phyloP scores from a whole-genome alignment of 1,140 invertebrate genomes.

The Calycopis cecrops region DNA sequence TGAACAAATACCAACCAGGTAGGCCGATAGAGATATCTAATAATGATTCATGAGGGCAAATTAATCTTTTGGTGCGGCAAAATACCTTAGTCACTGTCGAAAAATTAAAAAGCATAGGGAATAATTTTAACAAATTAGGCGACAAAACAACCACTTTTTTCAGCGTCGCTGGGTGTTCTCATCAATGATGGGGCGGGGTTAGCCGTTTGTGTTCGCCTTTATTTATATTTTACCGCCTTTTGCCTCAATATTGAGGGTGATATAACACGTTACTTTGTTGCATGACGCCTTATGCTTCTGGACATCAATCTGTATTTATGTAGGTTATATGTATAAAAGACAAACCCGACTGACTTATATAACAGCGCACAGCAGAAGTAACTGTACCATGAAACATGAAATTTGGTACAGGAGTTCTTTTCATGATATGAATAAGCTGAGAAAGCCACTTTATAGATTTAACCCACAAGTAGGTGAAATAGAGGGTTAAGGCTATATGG shows the following conservation, averaged over 20 bases:
- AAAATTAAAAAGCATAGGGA: conserved; percentile 35
- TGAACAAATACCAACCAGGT: conserved; percentile 1
- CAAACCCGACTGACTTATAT: too few relatives aligned
- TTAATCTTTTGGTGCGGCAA: conserved; percentile 48
- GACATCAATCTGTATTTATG: too few relatives aligned
- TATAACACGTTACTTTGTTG: neutral
- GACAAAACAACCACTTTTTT: conserved; percentile 57
- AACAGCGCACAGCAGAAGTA: too few relatives aligned
- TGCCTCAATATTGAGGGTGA: neutral
- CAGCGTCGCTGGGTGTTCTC: conserved; percentile 40
- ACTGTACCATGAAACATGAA: too few relatives aligned
- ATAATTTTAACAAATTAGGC: conserved; percentile 63
- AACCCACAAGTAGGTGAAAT: too few relatives aligned
- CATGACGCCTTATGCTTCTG: neutral
- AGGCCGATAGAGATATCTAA: neutral
- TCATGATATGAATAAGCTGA: too few relatives aligned
- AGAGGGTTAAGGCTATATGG: too few relatives aligned
- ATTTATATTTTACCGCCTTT: conserved; percentile 12
- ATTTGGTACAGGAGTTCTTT: too few relatives aligned
- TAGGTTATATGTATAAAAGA: too few relatives aligned
- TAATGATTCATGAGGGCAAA: conserved; percentile 43
- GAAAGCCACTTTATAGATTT: too few relatives aligned
- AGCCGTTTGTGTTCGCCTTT: conserved; percentile 23
- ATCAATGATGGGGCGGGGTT: conserved; percentile 40
- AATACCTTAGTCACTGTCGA: conserved; percentile 58